These are phyloP conservation scores for Branchellion lobata DNA, from an alignment of 2,888 invertebrate genomes.

Conservation along the genomic window DNA sequence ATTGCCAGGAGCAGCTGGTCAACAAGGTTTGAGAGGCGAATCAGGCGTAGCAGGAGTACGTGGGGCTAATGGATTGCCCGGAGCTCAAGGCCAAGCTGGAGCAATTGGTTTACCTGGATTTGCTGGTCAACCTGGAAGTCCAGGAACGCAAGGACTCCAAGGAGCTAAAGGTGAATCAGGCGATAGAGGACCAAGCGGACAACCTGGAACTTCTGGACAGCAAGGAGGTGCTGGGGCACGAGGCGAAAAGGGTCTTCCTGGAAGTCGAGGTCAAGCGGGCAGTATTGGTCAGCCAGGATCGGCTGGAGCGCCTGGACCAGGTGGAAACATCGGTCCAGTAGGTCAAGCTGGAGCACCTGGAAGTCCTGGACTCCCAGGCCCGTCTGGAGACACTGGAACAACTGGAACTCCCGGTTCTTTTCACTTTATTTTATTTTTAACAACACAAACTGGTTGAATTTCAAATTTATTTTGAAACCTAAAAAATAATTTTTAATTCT, in stretches of 20 bases:
- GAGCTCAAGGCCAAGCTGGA: slow-evolving; percentile 48
- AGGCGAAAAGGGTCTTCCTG: slow-evolving; percentile 5
- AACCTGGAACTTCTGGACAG: slow-evolving; percentile 9
- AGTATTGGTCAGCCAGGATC: slow-evolving; percentile 35
- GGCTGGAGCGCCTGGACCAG: slow-evolving; percentile 7
- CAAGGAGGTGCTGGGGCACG: neutral
- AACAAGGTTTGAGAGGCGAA: neutral
- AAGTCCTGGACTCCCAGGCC: neutral
- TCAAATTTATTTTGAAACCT: too few relatives aligned
- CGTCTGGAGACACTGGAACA: slow-evolving; percentile 13
- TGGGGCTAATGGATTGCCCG: slow-evolving; percentile 48
- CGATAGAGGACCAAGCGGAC: slow-evolving; percentile 6
- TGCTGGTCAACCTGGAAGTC: slow-evolving; percentile 28
- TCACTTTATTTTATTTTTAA: neutral
- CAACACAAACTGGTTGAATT: too few relatives aligned
- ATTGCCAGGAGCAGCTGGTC: slow-evolving; percentile 1
- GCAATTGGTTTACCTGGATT: slow-evolving; percentile 42
- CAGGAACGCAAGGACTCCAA: slow-evolving; percentile 48
- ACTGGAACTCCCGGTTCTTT: slow-evolving; percentile 46
- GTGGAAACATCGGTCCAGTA: neutral
- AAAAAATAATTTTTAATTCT: too few relatives aligned
- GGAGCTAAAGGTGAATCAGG: slow-evolving; percentile 8
- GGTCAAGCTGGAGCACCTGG: slow-evolving; percentile 4
- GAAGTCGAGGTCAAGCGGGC: slow-evolving; percentile 22
- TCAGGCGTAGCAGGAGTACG: slow-evolving; percentile 38